A percentile compares a stretch with the other conserved stretches of the same genome.
Evolutionary conservation across 2,797 vertebrate species (phyloP).

Genomic region (Cossypha niveicapilla): DNA sequence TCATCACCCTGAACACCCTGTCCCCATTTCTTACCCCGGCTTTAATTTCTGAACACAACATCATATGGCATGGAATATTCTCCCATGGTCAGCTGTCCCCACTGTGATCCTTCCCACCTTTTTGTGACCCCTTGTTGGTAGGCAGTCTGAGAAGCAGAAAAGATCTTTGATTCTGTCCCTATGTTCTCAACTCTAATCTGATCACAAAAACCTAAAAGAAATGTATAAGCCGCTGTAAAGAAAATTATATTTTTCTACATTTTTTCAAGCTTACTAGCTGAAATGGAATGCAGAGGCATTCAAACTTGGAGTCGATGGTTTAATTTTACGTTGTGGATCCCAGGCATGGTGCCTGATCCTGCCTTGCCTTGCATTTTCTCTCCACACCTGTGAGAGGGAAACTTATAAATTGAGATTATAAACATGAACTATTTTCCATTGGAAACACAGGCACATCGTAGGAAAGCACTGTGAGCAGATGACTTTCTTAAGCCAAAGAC

Average conservation of each 20-base stretch:
- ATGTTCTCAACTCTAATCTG: background rate
- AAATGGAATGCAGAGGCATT: background rate
- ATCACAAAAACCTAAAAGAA: background rate
- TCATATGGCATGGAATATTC: background rate
- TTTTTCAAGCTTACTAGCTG: background rate
- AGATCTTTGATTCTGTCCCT: background rate
- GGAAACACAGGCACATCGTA: background rate
- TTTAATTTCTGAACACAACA: background rate
- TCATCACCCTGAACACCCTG: rapidly evolving
- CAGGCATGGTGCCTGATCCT: background rate
- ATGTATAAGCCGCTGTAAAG: rapidly evolving
- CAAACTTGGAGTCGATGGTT: background rate
- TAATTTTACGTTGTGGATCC: background rate
- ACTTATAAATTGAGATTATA: background rate
- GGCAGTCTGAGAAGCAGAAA: background rate
- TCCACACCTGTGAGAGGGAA: background rate
- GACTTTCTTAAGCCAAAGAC: background rate
- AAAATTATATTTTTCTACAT: background rate
- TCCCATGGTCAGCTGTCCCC: background rate
- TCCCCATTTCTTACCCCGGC: background rate
- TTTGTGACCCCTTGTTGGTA: rapidly evolving
- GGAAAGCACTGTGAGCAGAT: background rate
- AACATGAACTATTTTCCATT: background rate
- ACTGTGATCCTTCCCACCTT: background rate
- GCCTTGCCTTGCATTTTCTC: background rate